Evolutionary conservation across 2,113 vertebrate genomes (phyloP), one percentile per base, ranked within the genome.

Genomic region (Sclerurus mexicanus): DNA sequence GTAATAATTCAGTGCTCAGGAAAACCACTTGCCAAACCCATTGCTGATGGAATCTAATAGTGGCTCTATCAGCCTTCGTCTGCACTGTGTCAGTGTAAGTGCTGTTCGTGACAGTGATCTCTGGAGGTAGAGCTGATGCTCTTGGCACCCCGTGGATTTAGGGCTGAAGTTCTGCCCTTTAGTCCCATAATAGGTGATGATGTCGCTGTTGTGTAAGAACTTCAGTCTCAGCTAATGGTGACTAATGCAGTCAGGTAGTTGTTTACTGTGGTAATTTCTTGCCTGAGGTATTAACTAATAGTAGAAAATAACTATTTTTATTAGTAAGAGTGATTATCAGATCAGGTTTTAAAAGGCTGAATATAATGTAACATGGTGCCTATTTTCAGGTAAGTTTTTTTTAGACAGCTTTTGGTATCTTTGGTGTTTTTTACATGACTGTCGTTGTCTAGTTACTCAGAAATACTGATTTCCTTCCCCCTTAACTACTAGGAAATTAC

Each of bases 351-450:
- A 62, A 47, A 62, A 12, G 17, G 19, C 21, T 75, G 37, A 44
- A 62, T 27, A 4, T 35, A 66, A 69, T n/a, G 30, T 55, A 30
- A 59, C 0, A 0, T 49, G 19, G 12, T 18, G 42, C 2, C 12
- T 78, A 5, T 49, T 87, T 87, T 59, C 53, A 44, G 0, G 0
- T 42, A 31, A 79, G 6, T 40, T 53, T 18, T 60, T 75, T 69
- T 66, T 62, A 9, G 39, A 21, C 15, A 13, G 21, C 66, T 55
- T 63, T 31, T 68, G 30, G 8, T 56, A 12, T 30, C 9, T 58
- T 49, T 59, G 37, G 5, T 80, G 37, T 55, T 25, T 62, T 86
- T 66, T 74, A 9, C 59, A 35, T 3, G 6, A 37, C 22, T 89
- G 16, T 63, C 37, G 71, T 73, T 58, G 7, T 67, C 21, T 71